Evolutionary conservation across 2,888 invertebrate species (phyloP).

Genomic region (Myathropa florea): DNA sequence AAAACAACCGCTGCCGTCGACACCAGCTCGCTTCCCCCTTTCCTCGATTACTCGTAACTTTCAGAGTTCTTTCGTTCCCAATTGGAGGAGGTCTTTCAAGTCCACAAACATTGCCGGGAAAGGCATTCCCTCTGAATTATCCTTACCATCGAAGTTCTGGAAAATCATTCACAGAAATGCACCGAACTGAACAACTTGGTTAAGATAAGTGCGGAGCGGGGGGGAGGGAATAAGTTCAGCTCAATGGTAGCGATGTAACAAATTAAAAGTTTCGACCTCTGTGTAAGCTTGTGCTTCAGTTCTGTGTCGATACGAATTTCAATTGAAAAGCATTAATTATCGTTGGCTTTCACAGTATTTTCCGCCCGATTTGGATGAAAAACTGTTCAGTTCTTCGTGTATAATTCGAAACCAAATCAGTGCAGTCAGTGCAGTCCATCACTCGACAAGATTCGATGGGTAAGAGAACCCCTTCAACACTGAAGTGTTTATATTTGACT

Average conservation of each 20-base stretch:
- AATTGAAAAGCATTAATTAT: slow-evolving; percentile 66
- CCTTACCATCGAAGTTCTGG: slow-evolving; percentile 30
- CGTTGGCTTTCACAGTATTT: slow-evolving; percentile 29
- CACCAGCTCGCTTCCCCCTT: neutral
- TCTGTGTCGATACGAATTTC: slow-evolving; percentile 47
- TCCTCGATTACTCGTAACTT: slow-evolving; percentile 26
- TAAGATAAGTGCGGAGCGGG: neutral
- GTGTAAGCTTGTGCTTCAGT: slow-evolving; percentile 8
- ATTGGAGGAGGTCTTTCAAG: slow-evolving; percentile 3
- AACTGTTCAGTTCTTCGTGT: slow-evolving; percentile 39
- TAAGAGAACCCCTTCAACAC: neutral
- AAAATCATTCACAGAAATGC: slow-evolving; percentile 50
- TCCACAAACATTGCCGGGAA: neutral
- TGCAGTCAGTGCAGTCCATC: slow-evolving; percentile 37
- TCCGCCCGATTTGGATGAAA: slow-evolving; percentile 19
- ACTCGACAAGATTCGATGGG: neutral
- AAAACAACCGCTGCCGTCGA: slow-evolving; percentile 21
- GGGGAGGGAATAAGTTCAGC: neutral
- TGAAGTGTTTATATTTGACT: slow-evolving; percentile 64
- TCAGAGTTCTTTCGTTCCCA: slow-evolving; percentile 5
- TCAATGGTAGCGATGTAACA: slow-evolving; percentile 49
- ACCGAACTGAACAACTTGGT: slow-evolving; percentile 42
- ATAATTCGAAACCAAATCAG: slow-evolving; percentile 43
- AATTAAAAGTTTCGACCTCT: slow-evolving; percentile 59
- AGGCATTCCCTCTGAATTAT: slow-evolving; percentile 10